phyloP scores from a whole-genome alignment of 2,113 vertebrate genomes.

The Probosciger aterrimus region DNA sequence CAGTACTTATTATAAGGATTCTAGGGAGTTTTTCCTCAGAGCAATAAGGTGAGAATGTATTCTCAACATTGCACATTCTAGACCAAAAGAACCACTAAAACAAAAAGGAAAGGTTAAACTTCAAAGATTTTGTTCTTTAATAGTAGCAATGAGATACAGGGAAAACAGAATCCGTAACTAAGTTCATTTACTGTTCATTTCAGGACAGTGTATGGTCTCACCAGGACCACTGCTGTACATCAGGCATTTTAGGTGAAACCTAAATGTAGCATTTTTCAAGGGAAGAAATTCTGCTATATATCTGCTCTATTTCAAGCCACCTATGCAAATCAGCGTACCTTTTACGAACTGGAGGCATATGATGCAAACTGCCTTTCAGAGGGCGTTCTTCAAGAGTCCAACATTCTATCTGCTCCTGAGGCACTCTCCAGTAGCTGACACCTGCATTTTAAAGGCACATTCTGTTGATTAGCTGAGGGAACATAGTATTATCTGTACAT shows the following conservation, averaged over 20 bases:
- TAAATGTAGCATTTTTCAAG: background rate
- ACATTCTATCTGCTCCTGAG: conserved; percentile 73
- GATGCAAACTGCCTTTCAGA: conserved; percentile 64
- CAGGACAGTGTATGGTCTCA: background rate
- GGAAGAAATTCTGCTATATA: background rate
- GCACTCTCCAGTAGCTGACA: conserved; percentile 77
- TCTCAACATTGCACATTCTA: background rate
- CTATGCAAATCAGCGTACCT: conserved; percentile 36
- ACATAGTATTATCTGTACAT: background rate
- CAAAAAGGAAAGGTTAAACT: background rate
- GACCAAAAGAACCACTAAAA: background rate
- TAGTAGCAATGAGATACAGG: background rate
- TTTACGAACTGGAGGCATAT: conserved; percentile 68
- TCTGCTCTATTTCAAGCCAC: background rate
- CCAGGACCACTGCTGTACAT: background rate
- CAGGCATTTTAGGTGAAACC: background rate
- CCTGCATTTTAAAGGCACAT: conserved; percentile 49
- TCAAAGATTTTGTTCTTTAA: background rate
- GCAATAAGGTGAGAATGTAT: background rate
- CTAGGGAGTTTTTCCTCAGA: background rate
- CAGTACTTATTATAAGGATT: background rate
- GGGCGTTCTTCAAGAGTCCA: conserved; percentile 76
- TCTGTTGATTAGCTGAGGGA: background rate
- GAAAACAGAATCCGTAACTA: background rate
- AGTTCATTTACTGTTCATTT: background rate